Base-by-base conservation (phyloP, 2,888 invertebrate genomes). In the Cinara cedri region DNA sequence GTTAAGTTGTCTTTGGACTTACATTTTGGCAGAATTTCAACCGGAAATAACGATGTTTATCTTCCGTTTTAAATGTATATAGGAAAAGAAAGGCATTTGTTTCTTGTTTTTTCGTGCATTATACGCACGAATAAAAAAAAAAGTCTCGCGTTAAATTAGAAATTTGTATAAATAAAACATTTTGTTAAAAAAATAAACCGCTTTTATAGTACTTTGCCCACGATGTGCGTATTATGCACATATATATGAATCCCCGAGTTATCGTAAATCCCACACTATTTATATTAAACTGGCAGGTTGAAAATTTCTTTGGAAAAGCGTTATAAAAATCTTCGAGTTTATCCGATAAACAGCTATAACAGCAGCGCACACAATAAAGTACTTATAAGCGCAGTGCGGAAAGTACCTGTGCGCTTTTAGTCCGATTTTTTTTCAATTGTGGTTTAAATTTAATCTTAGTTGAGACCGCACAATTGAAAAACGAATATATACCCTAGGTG, bases 381-480 rank as follows among this genome's bases (percentile, higher is more conserved):
- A 63, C 6, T 42, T 19, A n/a, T n/a, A 4, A 63, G 13, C 19
- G 19, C 34, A 42, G n/a, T 4, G 13, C 1, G 4, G 14, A 34
- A 34, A 34, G 34, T 34, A 34, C 34, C 34, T 6, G 14, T 24
- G n/a, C 0, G 19, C 63, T 60, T 8, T 8, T 19, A 21, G 19
- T 19, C 6, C 1, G 24, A 66, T 46, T 68, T 34, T 34, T 68
- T 19, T 68, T 68, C 68, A 34, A 68, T 19, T 51, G 68, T 44
- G 24, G 11, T 66, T 66, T 11, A 26, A 51, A 24, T 34, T 10
- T 51, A 68, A 68, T 51, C 68, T 13, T 14, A 9, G 70, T 70
- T 70, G 19, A 68, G 51, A 26, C 68, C 49, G n/a, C n/a, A 46
- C 19, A 42, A 42, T 70, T 70, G 54, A 70, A 70, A 70, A 70